Percentiles rank a stretch among this genome's conserved stretches.
Evolutionary conservation across 2,888 invertebrate genomes (phyloP).

Genomic region (Acanthacorydalis orientalis): DNA sequence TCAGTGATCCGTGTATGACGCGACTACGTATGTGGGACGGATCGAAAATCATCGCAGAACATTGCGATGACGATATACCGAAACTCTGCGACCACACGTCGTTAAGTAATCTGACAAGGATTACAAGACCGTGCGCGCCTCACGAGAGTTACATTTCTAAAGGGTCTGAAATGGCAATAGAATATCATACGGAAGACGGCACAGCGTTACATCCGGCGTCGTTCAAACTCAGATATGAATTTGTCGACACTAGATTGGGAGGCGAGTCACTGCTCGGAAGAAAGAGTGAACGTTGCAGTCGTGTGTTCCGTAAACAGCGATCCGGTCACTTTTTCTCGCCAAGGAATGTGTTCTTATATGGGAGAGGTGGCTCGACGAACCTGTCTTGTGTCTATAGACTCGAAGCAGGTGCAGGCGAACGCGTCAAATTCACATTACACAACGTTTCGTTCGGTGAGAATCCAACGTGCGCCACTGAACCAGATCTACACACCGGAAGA

Average conservation of each 20-base stretch:
- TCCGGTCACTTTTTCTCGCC: conserved; percentile 47
- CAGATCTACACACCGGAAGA: conserved; percentile 55
- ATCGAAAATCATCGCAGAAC: conserved; percentile 46
- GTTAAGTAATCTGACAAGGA: conserved; percentile 50
- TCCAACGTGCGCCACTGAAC: conserved; percentile 47
- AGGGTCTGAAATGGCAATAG: conserved; percentile 29
- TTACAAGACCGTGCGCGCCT: conserved; percentile 60
- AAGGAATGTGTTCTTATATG: conserved; percentile 64
- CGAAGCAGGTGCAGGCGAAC: conserved; percentile 46
- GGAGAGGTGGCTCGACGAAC: conserved; percentile 62
- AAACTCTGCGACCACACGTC: conserved; percentile 69
- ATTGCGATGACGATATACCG: conserved; percentile 59
- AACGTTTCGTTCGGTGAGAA: conserved; percentile 57
- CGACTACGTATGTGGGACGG: conserved; percentile 62
- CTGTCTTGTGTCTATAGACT: conserved; percentile 64
- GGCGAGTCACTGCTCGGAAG: conserved; percentile 43
- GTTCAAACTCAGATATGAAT: conserved; percentile 62
- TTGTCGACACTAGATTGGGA: conserved; percentile 62
- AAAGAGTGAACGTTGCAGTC: conserved; percentile 32
- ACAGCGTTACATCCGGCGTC: conserved; percentile 65
- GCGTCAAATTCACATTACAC: conserved; percentile 46
- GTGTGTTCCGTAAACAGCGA: conserved; percentile 45
- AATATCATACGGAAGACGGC: conserved; percentile 46
- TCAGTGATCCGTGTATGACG: conserved; percentile 40
- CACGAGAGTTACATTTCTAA: conserved; percentile 62